Conservation (phyloP, 1,140 invertebrate genomes). For the Caenorhabditis remanei region DNA sequence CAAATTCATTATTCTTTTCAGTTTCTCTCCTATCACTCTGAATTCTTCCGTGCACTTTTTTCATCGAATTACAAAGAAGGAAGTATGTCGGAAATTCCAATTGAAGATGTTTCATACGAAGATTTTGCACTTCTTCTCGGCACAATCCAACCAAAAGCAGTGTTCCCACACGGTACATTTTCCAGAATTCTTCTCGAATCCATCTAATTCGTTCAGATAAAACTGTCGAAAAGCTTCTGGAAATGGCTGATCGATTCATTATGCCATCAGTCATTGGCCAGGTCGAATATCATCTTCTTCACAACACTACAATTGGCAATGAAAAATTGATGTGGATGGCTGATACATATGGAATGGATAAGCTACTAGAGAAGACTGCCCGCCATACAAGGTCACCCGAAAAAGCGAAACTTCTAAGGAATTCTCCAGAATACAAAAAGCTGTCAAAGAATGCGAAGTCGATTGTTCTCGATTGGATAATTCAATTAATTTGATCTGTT, state of each 20-base stretch:
- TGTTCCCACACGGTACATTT: not conserved
- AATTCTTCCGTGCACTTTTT: not conserved
- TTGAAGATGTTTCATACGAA: not conserved
- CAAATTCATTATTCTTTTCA: not conserved
- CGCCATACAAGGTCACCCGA: not conserved
- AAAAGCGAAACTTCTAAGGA: not conserved
- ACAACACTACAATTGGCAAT: not conserved
- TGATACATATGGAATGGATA: not conserved
- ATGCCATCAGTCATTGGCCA: not conserved
- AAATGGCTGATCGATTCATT: not conserved
- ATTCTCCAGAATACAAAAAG: not conserved
- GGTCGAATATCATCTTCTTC: not conserved
- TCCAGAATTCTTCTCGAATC: not conserved
- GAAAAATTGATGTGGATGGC: not conserved
- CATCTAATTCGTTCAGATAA: not conserved
- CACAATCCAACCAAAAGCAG: not conserved
- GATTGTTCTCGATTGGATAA: not conserved
- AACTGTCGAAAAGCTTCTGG: slow-evolving; percentile 20
- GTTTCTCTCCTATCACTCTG: not conserved
- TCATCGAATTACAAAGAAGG: slow-evolving; percentile 5
- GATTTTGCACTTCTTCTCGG: not conserved
- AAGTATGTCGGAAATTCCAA: not conserved
- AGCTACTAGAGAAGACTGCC: not conserved
- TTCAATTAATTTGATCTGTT: not conserved
- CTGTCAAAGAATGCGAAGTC: not conserved